Percentiles rank a stretch among this genome's conserved stretches.
Conservation (phyloP, 2,888 invertebrate species). For the Tiliacea citrago region DNA sequence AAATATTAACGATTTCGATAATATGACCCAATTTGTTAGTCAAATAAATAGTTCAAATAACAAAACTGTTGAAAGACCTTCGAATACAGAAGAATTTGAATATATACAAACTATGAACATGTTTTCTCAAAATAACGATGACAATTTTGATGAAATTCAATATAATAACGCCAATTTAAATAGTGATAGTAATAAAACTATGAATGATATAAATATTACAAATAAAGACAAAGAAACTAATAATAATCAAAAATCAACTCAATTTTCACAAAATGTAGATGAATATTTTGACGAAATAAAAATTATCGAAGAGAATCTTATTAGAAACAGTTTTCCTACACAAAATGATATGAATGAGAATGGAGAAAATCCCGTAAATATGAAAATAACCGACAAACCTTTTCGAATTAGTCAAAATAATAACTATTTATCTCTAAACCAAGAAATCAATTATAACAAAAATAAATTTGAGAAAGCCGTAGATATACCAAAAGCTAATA, state of each 20-base stretch:
- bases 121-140: slow-evolving; percentile 29
- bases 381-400: background rate
- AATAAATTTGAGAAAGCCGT: background rate
- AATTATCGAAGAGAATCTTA: background rate
- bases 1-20: background rate
- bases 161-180: background rate
- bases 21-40: background rate
- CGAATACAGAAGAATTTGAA: slow-evolving; percentile 1
- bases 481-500: background rate
- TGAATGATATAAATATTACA: background rate
- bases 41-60: background rate
- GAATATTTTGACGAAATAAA: slow-evolving; percentile 47
- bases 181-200: background rate
- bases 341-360: background rate
- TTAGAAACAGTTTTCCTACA: background rate
- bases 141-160: slow-evolving; percentile 5
- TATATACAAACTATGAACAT: slow-evolving; percentile 25
- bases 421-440: background rate
- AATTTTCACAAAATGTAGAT: slow-evolving; percentile 46
- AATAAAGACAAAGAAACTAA: slow-evolving; percentile 7
- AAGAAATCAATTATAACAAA: background rate
- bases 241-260: background rate
- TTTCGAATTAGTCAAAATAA: background rate
- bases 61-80: background rate
- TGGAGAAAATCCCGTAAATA: background rate